Evolutionary conservation across 2,888 invertebrate genomes (phyloP).

Genomic region (Nemurella pictetii): DNA sequence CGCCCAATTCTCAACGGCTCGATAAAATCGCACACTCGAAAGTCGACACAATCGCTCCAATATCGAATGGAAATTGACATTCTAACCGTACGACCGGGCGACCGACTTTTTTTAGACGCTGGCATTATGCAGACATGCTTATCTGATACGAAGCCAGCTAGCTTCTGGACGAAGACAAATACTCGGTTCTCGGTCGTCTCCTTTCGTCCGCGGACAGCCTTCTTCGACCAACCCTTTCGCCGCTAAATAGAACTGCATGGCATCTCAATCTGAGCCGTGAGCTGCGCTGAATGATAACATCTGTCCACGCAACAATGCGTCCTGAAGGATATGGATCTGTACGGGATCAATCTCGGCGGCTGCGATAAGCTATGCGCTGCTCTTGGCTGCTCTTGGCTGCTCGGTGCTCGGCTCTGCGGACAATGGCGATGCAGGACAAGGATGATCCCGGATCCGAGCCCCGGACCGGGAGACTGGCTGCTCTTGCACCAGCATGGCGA

Average conservation of each 20-base stretch:
- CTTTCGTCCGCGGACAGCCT: background rate
- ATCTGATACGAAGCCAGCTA: background rate
- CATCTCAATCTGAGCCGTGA: background rate
- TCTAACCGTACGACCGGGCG: background rate
- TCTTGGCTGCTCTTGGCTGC: background rate
- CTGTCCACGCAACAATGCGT: conserved; percentile 10
- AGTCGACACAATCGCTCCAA: background rate
- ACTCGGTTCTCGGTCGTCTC: background rate
- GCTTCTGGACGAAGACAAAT: background rate
- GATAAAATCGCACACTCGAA: background rate
- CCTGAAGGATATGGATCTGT: conserved; percentile 14
- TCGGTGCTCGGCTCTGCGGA: background rate
- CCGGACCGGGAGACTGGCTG: background rate
- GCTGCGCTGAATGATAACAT: background rate
- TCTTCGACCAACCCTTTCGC: background rate
- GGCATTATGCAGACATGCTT: background rate
- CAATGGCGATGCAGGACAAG: background rate
- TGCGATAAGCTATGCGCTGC: conserved; percentile 13
- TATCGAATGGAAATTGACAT: background rate
- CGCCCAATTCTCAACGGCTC: background rate
- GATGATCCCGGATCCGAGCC: background rate
- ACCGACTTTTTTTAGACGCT: background rate
- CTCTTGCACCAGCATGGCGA: background rate
- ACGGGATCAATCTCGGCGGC: background rate
- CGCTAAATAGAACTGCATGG: background rate